phyloP scores from a whole-genome alignment of 2,113 vertebrate species.

The Puma concolor region DNA sequence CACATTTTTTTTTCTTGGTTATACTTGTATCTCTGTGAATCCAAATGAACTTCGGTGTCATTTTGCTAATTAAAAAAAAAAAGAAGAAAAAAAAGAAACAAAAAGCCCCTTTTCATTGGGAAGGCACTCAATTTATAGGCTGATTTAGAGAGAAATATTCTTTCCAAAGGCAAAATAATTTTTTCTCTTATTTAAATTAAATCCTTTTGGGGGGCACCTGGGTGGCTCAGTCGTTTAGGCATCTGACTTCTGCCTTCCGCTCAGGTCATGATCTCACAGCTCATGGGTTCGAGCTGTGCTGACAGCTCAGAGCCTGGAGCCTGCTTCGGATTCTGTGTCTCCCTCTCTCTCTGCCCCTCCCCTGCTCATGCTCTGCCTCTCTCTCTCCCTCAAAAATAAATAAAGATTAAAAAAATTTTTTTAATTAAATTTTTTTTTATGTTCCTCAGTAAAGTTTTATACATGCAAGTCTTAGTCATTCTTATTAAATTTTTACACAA shows the following conservation, averaged over 20 bases:
- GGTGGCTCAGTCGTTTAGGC: no score
- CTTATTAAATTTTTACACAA: slow-evolving; percentile 16
- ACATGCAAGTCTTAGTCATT: not conserved
- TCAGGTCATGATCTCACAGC: no score
- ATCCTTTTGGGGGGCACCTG: not conserved
- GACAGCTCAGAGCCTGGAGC: no score
- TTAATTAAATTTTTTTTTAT: slow-evolving; percentile 19
- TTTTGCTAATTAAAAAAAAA: not conserved
- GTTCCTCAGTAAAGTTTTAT: not conserved
- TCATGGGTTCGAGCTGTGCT: no score
- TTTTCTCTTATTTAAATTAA: slow-evolving; percentile 13
- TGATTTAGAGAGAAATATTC: not conserved
- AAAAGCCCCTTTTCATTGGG: not conserved
- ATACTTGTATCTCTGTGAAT: slow-evolving; percentile 3
- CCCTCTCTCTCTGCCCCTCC: no score
- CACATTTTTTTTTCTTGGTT: slow-evolving; percentile 10
- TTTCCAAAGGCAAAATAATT: not conserved
- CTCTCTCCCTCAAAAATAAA: no score
- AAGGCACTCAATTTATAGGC: not conserved
- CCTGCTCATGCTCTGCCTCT: no score
- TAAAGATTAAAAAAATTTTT: not conserved
- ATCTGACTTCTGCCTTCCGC: no score
- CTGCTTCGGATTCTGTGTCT: no score
- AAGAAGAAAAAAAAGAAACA: not conserved
- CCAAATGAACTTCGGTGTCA: slow-evolving; percentile 1